Conservation (phyloP, 2,888 invertebrate species). For the Oxytorus armatus region DNA sequence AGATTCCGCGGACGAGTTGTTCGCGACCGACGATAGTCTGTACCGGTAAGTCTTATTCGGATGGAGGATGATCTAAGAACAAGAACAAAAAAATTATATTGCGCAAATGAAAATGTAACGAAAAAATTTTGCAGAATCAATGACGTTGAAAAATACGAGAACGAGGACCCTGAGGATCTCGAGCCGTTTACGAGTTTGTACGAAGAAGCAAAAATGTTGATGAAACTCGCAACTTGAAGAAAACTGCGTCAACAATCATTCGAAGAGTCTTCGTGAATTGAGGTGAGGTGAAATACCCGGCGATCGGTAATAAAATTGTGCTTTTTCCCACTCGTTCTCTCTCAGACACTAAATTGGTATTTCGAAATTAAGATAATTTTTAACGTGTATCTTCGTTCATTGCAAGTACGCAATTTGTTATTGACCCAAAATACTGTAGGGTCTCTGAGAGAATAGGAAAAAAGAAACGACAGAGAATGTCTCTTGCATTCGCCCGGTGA, state of each 20-base stretch:
- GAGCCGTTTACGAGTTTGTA: conserved; percentile 85
- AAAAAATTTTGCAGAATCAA: conserved; percentile 74
- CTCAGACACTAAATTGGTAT: no score
- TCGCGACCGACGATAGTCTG: conserved; percentile 77
- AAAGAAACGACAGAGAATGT: no score
- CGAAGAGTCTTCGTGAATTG: conserved; percentile 10
- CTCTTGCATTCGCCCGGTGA: not conserved
- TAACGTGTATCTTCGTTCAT: no score
- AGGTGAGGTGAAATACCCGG: conserved; percentile 9
- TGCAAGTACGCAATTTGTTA: no score
- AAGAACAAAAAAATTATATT: not conserved
- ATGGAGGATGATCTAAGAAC: no score
- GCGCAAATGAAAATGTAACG: not conserved
- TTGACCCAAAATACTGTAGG: no score
- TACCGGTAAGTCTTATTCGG: conserved; percentile 75
- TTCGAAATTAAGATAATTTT: conserved; percentile 8
- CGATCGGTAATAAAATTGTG: not conserved
- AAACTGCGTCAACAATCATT: conserved; percentile 1
- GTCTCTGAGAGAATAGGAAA: no score
- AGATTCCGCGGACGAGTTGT: conserved; percentile 73
- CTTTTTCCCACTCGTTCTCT: not conserved
- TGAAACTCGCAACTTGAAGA: conserved; percentile 83
- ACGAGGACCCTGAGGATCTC: conserved; percentile 79
- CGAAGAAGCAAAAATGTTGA: conserved; percentile 86
- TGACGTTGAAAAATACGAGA: conserved; percentile 76